A percentile compares a stretch with the other conserved stretches of the same genome.
Evolutionary conservation across 2,113 vertebrate species (phyloP).

Genomic region (Pterocles burchelli): DNA sequence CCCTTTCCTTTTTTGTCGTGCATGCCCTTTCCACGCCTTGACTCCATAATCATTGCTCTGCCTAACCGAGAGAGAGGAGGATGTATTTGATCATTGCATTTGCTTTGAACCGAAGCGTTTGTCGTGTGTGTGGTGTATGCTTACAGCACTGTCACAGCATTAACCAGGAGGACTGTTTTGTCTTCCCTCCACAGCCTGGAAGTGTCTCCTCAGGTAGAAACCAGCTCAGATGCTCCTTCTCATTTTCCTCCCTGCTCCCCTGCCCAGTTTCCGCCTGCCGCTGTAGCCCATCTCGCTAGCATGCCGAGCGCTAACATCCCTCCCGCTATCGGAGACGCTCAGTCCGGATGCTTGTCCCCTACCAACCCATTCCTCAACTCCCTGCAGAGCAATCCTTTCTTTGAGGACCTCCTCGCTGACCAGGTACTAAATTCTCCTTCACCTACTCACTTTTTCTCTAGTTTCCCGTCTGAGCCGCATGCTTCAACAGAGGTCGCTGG

Average conservation of each 20-base stretch:
- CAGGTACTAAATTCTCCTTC: constrained; percentile 81
- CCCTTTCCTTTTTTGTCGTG: neutral
- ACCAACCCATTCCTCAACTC: constrained; percentile 88
- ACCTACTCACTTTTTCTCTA: constrained; percentile 90
- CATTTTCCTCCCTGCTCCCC: constrained; percentile 75
- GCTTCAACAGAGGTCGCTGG: constrained; percentile 71
- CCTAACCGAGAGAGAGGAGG: constrained; percentile 30
- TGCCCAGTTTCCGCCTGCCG: constrained; percentile 50
- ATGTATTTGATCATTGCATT: neutral
- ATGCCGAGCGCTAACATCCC: constrained; percentile 74
- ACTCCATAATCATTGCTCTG: constrained; percentile 45
- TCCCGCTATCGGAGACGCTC: constrained; percentile 63
- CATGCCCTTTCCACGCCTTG: constrained; percentile 24
- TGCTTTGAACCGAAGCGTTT: neutral
- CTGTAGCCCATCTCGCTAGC: constrained; percentile 63
- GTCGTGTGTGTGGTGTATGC: constrained; percentile 31
- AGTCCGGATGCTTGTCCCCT: constrained; percentile 73
- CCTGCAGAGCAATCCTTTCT: constrained; percentile 88
- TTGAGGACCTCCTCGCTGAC: constrained; percentile 81
- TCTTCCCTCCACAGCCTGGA: constrained; percentile 95
- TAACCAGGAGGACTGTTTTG: constrained; percentile 88
- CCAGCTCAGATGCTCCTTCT: constrained; percentile 80
- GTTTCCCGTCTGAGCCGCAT: constrained; percentile 76
- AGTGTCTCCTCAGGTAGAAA: constrained; percentile 89
- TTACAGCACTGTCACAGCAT: constrained; percentile 60